phyloP scores from a whole-genome alignment of 2,113 vertebrate species.

The Strigops habroptila region DNA sequence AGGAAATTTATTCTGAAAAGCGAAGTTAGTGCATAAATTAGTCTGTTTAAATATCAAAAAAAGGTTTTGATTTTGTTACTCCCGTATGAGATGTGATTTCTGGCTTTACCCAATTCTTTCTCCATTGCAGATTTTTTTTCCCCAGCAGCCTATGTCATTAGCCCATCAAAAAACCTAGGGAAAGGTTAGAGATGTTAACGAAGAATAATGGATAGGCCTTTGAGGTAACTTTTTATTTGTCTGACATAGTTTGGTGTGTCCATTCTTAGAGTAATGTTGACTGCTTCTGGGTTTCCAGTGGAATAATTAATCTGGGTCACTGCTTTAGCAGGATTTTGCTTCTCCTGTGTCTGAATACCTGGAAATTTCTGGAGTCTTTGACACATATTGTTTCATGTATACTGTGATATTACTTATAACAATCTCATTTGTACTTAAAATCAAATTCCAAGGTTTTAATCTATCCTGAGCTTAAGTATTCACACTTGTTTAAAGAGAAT shows the following conservation, averaged over 20 bases:
- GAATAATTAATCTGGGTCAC: constrained; percentile 23
- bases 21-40: constrained; percentile 41
- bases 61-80: constrained; percentile 11
- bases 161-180: neutral
- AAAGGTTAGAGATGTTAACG: neutral
- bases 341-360: neutral
- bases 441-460: constrained; percentile 26
- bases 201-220: neutral
- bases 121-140: neutral
- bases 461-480: neutral
- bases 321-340: neutral
- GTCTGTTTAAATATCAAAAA: constrained; percentile 5
- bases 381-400: neutral
- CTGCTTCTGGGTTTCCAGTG: neutral
- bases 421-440: neutral
- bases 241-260: neutral
- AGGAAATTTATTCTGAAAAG: constrained; percentile 43
- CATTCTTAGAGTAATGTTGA: neutral
- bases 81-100: neutral
- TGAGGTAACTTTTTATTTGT: constrained; percentile 12
- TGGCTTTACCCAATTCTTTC: constrained; percentile 8
- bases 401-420: neutral
- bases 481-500: neutral
- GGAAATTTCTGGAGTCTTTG: neutral
- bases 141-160: neutral